Percentiles rank a stretch among this genome's conserved stretches.
These are phyloP conservation scores for Perca fluviatilis DNA, from an alignment of 2,113 vertebrate genomes.

Conservation along the genomic window DNA sequence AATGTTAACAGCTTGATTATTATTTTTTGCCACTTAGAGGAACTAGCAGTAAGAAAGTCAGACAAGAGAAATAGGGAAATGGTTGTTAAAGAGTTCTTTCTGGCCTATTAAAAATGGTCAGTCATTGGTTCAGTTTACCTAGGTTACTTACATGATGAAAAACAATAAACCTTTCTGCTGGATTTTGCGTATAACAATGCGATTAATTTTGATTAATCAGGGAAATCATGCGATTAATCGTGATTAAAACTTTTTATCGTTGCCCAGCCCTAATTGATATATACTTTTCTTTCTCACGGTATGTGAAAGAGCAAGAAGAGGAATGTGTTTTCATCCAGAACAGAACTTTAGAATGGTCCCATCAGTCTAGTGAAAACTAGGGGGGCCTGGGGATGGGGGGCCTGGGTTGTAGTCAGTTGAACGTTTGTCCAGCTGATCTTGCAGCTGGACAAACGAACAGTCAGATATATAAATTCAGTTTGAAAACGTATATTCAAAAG, in stretches of 20 bases:
- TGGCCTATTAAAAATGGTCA: no score
- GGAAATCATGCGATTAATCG: no score
- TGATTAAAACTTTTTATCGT: no score
- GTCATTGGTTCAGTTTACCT: no score
- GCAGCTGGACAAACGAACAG: neutral
- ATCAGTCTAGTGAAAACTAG: neutral
- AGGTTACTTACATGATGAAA: no score
- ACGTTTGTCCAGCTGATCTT: neutral
- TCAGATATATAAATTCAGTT: no score
- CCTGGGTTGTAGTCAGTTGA: neutral
- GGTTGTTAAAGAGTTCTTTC: neutral
- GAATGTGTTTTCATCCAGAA: neutral
- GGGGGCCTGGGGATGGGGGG: neutral
- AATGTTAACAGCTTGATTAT: conserved; percentile 45
- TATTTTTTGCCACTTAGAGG: conserved; percentile 1
- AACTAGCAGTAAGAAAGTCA: neutral
- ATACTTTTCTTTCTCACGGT: neutral
- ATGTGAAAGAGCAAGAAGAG: neutral
- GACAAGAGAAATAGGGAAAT: neutral
- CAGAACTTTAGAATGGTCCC: neutral
- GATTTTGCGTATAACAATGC: no score
- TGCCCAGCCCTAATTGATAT: no score
- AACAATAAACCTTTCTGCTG: no score
- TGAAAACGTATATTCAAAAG: no score
- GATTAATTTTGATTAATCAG: no score